Evolutionary conservation across 2,113 vertebrate species (phyloP), one percentile per base, ranked within the genome.

Genomic region (Boleophthalmus pectinirostris): DNA sequence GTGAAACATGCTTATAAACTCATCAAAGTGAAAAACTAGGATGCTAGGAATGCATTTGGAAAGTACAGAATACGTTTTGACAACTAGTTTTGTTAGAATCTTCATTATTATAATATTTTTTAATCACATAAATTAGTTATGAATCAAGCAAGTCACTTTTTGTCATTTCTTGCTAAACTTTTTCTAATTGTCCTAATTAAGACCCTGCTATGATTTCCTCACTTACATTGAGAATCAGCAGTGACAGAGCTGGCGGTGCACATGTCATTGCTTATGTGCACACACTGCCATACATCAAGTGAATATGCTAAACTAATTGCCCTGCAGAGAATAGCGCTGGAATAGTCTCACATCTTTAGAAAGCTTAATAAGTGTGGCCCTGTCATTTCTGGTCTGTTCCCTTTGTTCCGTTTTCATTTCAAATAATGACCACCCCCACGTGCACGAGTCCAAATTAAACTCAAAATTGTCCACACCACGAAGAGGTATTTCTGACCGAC

Each of bases 351-450:
- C 33, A 43, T n/a, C 61, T 64, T 35, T 64, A 35, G 61, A 64
- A 38, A n/a, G 33, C 18, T 21, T 84, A 85, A 88, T 71, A 80
- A 91, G 67, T 79, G 81, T 67, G 81, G 71, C 76, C 75, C 63
- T 76, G 85, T 76, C 81, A 78, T 65, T 54, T 60, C 77, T 10
- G 58, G 64, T 78, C 0, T 25, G 7, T 18, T 51, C 12, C 74
- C 68, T 82, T 85, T 73, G 49, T 74, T 64, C 56, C 54, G 20
- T 38, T 75, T 63, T 58, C 54, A 58, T 80, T 43, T 64, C 61
- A 81, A 63, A 78, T 83, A 85, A 82, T 67, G 66, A 75, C 74
- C 33, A 24, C 3, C 67, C 16, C 10, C 33, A 38, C 18, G n/a
- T 12, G 25, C 25, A 33, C 9, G 12, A 9, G 16, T n/a, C 25